Evolutionary conservation across 2,113 vertebrate species (phyloP).

Genomic region (Athene cunicularia): DNA sequence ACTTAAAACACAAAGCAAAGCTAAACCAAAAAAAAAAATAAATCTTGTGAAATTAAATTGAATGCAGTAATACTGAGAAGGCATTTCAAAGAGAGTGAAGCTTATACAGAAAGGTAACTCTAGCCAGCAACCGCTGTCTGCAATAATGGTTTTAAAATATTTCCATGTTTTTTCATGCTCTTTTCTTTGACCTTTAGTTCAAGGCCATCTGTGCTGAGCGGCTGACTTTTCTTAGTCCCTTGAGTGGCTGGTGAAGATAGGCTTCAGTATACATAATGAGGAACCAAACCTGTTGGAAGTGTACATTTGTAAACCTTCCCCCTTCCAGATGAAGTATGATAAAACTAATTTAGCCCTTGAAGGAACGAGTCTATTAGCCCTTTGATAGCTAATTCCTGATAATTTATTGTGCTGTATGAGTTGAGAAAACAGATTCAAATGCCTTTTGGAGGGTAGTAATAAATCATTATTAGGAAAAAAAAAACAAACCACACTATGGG

Average conservation of each 20-base stretch:
- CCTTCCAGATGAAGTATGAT: background rate
- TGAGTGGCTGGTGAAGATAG: background rate
- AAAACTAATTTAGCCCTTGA: constrained; percentile 7
- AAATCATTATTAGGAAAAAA: background rate
- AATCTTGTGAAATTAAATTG: background rate
- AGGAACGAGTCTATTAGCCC: background rate
- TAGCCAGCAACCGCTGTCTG: background rate
- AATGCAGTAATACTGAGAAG: background rate
- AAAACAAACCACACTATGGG: background rate
- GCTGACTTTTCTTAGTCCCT: background rate
- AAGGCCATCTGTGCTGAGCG: constrained; percentile 21
- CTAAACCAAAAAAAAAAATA: background rate
- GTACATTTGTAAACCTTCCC: background rate
- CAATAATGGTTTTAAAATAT: background rate
- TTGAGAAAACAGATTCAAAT: background rate
- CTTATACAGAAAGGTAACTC: background rate
- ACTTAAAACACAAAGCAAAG: background rate
- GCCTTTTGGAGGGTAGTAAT: background rate
- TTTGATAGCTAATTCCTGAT: constrained; percentile 12
- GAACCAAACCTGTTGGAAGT: background rate
- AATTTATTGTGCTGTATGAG: background rate
- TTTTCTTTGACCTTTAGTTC: constrained; percentile 32
- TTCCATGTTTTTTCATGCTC: background rate
- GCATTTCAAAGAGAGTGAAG: background rate
- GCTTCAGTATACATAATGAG: background rate